phyloP scores from a whole-genome alignment of 2,113 vertebrate species.

The Balaeniceps rex region DNA sequence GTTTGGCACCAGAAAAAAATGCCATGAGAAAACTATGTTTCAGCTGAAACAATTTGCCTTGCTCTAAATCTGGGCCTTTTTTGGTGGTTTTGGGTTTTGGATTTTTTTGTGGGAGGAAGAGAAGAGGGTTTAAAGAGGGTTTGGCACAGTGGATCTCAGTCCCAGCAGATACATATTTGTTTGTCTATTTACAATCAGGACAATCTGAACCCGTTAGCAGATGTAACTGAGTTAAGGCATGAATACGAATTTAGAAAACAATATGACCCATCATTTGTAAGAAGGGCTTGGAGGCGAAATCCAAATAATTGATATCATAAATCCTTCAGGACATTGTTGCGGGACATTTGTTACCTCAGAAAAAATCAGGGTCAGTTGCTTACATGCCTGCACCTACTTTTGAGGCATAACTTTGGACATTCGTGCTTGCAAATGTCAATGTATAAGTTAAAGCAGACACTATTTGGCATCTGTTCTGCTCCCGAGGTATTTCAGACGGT shows the following conservation, averaged over 20 bases:
- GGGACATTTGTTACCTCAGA: background rate
- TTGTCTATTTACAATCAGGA: slow-evolving; percentile 19
- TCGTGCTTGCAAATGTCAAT: background rate
- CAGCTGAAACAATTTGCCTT: background rate
- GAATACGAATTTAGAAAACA: slow-evolving; percentile 38
- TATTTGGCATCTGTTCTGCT: slow-evolving; percentile 11
- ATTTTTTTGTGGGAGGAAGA: background rate
- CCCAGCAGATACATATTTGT: slow-evolving; percentile 29
- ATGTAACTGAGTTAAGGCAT: slow-evolving; percentile 49
- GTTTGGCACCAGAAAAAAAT: background rate
- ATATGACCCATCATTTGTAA: slow-evolving; percentile 16
- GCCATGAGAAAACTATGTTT: background rate
- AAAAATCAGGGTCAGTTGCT: background rate
- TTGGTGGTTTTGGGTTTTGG: background rate
- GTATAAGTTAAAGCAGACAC: background rate
- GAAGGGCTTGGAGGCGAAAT: background rate
- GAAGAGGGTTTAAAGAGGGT: background rate
- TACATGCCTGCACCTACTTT: background rate
- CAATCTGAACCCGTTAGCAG: slow-evolving; percentile 13
- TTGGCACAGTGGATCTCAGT: slow-evolving; percentile 13
- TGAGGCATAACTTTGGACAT: background rate
- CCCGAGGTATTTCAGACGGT: background rate
- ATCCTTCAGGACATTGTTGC: background rate
- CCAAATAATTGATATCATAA: slow-evolving; percentile 25
- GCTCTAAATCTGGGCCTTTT: background rate